A percentile compares a stretch with the other conserved stretches of the same genome.
phyloP scores from a whole-genome alignment of 2,797 vertebrate species.

The Scleropages formosus region DNA sequence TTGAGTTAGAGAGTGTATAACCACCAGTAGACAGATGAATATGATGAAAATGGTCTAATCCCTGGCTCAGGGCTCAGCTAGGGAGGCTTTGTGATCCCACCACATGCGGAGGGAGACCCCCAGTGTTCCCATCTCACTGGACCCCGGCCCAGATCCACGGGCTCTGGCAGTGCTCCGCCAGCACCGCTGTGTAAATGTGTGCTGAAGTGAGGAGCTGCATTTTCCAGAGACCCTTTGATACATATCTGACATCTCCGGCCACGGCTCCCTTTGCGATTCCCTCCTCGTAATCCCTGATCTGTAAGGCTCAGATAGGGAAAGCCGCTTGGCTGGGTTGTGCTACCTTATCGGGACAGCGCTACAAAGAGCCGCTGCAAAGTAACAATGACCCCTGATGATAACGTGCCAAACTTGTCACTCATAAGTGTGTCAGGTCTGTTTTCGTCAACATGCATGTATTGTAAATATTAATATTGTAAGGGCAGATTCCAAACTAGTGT shows the following conservation, averaged over 20 bases:
- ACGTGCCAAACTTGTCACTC: neutral
- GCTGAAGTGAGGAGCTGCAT: too few relatives aligned
- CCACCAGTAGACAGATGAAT: too few relatives aligned
- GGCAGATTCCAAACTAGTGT: neutral
- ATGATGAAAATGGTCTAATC: too few relatives aligned
- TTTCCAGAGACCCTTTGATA: neutral
- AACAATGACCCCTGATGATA: neutral
- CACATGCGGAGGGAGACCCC: too few relatives aligned
- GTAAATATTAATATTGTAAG: neutral
- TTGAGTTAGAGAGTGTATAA: too few relatives aligned
- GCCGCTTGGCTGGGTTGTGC: neutral
- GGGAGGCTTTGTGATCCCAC: too few relatives aligned
- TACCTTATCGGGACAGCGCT: slow-evolving; percentile 2
- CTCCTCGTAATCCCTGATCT: slow-evolving; percentile 7
- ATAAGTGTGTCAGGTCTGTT: neutral
- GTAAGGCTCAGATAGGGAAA: neutral
- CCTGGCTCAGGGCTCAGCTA: too few relatives aligned
- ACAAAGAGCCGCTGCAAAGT: neutral
- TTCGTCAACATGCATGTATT: neutral
- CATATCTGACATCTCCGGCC: too few relatives aligned
- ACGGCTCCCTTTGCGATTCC: neutral
- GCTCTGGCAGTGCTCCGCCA: too few relatives aligned
- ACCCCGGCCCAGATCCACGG: too few relatives aligned
- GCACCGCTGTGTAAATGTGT: too few relatives aligned
- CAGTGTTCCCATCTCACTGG: too few relatives aligned